Conservation (phyloP, 2,113 vertebrate genomes). For the Calyptommatus sinebrachiatus region DNA sequence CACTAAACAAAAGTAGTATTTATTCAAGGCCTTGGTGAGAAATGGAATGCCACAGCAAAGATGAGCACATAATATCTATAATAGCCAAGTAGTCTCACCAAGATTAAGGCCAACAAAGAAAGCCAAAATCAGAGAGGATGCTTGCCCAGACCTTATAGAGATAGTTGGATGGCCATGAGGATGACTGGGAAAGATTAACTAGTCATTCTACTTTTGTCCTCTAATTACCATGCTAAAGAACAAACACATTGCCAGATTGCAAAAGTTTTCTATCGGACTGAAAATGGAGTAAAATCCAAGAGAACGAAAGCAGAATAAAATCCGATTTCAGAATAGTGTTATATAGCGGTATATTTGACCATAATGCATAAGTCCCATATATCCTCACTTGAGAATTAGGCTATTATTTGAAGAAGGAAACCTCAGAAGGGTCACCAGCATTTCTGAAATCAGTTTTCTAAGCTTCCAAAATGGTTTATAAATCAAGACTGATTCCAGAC, state of each 20-base stretch:
- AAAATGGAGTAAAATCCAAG: neutral
- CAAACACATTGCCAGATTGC: neutral
- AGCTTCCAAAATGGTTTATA: neutral
- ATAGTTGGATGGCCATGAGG: neutral
- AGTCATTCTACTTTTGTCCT: neutral
- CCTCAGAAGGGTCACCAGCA: neutral
- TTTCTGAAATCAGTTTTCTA: neutral
- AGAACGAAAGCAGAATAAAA: neutral
- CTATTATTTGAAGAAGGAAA: neutral
- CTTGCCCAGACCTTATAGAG: neutral
- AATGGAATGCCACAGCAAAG: neutral
- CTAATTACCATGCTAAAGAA: neutral
- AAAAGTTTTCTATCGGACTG: neutral
- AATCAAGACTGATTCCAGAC: neutral
- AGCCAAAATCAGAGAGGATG: neutral
- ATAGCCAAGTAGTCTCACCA: neutral
- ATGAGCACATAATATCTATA: neutral
- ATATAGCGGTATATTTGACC: neutral
- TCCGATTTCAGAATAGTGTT: neutral
- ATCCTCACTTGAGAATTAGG: neutral
- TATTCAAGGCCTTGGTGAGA: neutral
- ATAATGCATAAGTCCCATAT: neutral
- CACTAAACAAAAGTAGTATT: neutral
- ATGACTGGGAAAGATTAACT: neutral
- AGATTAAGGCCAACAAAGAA: neutral